Percentiles rank a stretch among this genome's conserved stretches.
Conservation (phyloP, 2,888 invertebrate species). For the Tigriopus californicus region DNA sequence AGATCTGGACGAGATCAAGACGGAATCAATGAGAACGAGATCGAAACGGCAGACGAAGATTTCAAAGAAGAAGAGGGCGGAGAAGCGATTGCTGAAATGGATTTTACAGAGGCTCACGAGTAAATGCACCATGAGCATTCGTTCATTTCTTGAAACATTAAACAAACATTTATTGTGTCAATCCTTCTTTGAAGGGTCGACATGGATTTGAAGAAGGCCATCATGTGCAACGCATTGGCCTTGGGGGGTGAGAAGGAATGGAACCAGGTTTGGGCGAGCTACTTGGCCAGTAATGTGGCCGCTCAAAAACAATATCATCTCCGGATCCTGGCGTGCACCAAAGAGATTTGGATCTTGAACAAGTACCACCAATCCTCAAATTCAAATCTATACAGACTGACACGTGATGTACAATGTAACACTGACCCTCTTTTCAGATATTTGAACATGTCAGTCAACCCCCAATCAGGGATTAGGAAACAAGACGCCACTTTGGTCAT, state of each 20-base stretch:
- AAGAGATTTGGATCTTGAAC: conserved; percentile 39
- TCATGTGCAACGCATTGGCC: conserved; percentile 51
- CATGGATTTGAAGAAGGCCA: conserved; percentile 44
- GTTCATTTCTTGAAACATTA: conserved; percentile 30
- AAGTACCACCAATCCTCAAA: conserved; percentile 17
- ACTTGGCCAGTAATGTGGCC: conserved; percentile 42
- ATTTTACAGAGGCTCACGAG: too few relatives aligned
- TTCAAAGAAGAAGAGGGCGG: too few relatives aligned
- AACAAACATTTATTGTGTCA: too few relatives aligned
- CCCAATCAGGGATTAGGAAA: conserved; percentile 55
- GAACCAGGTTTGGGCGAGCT: conserved; percentile 51
- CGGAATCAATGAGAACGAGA: too few relatives aligned
- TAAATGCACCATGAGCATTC: too few relatives aligned
- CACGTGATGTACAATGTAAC: too few relatives aligned
- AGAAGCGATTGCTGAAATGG: too few relatives aligned
- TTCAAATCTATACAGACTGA: too few relatives aligned
- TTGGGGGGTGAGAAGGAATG: conserved; percentile 48
- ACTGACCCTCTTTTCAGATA: conserved; percentile 39
- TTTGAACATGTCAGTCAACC: conserved; percentile 48
- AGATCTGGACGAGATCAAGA: too few relatives aligned
- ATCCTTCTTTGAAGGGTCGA: conserved; percentile 40
- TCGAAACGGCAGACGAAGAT: too few relatives aligned
- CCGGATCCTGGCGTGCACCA: conserved; percentile 45
- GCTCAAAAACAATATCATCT: conserved; percentile 45
- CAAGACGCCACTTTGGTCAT: conserved; percentile 63